Evolutionary conservation across 1,140 invertebrate species (phyloP).

Genomic region (Goniozus legneri): DNA sequence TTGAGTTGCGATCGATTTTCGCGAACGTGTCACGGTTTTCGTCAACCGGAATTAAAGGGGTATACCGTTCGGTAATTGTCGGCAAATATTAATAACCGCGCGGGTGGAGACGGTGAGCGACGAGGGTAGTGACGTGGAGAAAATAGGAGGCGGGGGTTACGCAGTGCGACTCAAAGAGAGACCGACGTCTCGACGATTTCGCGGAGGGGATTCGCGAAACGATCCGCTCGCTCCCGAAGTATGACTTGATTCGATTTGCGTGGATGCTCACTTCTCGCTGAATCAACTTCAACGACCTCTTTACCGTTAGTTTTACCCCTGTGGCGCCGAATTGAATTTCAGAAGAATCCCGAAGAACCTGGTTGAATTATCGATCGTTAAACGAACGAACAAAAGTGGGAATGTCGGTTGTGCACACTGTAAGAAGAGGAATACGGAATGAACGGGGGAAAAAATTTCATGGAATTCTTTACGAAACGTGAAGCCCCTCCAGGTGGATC

Average conservation of each 20-base stretch:
- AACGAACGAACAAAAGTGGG: neutral
- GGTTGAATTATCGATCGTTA: no score
- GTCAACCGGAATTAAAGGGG: constrained; percentile 46
- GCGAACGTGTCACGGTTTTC: constrained; percentile 42
- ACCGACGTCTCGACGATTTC: no score
- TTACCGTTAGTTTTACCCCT: no score
- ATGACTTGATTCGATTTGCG: no score
- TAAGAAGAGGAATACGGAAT: constrained; percentile 26
- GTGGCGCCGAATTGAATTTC: no score
- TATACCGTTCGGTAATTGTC: constrained; percentile 49
- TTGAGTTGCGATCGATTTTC: constrained; percentile 21
- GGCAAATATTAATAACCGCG: constrained; percentile 55
- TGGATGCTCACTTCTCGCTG: no score
- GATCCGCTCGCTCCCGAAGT: no score
- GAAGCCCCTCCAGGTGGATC: constrained; percentile 24
- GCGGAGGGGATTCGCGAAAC: no score
- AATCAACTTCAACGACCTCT: no score
- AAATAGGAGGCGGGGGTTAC: no score
- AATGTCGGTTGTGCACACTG: constrained; percentile 21
- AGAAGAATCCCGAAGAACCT: no score
- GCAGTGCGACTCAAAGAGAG: constrained; percentile 21
- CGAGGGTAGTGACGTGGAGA: no score
- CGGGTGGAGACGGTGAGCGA: constrained; percentile 19
- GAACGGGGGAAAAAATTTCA: constrained; percentile 28
- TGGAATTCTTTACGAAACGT: constrained; percentile 25